Conservation (phyloP, 2,797 vertebrate genomes). For the Tachyglossus aculeatus region DNA sequence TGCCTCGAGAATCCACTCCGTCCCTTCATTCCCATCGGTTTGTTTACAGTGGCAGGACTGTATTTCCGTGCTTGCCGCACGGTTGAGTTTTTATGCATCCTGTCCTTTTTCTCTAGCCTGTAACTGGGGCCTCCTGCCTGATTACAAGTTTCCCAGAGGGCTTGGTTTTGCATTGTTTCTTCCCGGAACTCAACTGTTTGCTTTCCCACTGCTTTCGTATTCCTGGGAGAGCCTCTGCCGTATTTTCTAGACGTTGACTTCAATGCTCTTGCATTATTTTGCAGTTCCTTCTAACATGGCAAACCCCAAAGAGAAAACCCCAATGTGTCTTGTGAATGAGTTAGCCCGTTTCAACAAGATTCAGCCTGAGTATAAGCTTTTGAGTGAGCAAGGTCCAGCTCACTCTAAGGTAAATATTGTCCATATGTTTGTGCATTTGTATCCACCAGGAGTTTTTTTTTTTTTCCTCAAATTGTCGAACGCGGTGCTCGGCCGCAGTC, state of each 20-base stretch:
- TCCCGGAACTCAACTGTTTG: background rate
- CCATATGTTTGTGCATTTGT: slow-evolving; percentile 12
- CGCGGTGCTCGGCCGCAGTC: slow-evolving; percentile 16
- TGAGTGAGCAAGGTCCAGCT: slow-evolving; percentile 93
- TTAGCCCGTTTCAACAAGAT: slow-evolving; percentile 98
- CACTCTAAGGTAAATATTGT: slow-evolving; percentile 87
- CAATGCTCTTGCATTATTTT: slow-evolving; percentile 44
- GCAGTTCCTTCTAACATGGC: slow-evolving; percentile 93
- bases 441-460: slow-evolving; percentile 24
- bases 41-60: background rate
- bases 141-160: background rate
- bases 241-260: slow-evolving; percentile 20
- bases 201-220: background rate
- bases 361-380: slow-evolving; percentile 92
- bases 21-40: background rate
- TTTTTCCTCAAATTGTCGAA: slow-evolving; percentile 8
- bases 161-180: slow-evolving; percentile 15
- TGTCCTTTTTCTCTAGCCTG: background rate
- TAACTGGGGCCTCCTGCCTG: background rate
- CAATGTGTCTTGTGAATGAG: slow-evolving; percentile 99
- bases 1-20: slow-evolving; percentile 1
- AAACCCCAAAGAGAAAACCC: slow-evolving; percentile 99
- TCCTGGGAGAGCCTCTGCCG: slow-evolving; percentile 3
- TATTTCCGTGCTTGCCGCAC: slow-evolving; percentile 8
- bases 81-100: background rate